Percentiles rank a stretch among this genome's conserved stretches.
Conservation (phyloP, 2,797 vertebrate genomes). For the Xiphorhynchus erythropygius region DNA sequence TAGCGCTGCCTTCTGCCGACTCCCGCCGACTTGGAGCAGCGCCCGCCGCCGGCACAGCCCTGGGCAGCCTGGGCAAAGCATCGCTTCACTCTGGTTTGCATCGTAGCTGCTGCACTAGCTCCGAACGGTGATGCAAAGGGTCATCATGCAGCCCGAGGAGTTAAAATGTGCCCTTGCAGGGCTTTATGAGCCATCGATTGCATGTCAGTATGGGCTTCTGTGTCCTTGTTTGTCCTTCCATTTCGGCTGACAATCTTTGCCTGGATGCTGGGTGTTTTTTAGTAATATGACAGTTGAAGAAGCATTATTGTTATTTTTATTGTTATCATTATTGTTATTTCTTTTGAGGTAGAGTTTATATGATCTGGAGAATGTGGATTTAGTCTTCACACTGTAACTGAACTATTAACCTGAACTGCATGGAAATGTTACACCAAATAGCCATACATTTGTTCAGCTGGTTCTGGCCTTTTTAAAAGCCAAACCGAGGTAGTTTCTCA, state of each 20-base stretch:
- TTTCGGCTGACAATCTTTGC: not conserved
- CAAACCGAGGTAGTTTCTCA: conserved; percentile 6
- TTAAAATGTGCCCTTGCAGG: not conserved
- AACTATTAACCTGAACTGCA: conserved; percentile 54
- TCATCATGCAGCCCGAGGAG: not conserved
- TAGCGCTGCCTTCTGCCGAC: not conserved
- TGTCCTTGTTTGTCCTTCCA: not conserved
- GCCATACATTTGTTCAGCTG: conserved; percentile 65
- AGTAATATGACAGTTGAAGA: not conserved
- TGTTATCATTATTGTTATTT: not conserved
- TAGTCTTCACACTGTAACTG: not conserved
- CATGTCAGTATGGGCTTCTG: not conserved
- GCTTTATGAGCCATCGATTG: fast-evolving
- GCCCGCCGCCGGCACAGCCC: not conserved
- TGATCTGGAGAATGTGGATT: not conserved
- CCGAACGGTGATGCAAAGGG: fast-evolving
- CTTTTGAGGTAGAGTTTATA: not conserved
- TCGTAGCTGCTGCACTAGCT: not conserved
- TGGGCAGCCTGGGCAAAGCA: fast-evolving
- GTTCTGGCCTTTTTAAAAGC: conserved; percentile 25
- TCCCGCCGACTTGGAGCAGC: not conserved
- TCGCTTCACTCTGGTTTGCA: fast-evolving
- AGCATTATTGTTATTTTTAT: not conserved
- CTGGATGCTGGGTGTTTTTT: not conserved
- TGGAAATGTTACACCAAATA: conserved; percentile 12